Percentiles rank a stretch among this genome's conserved stretches.
Conservation (phyloP, 2,113 vertebrate genomes). For the Rhodinocichla rosea region DNA sequence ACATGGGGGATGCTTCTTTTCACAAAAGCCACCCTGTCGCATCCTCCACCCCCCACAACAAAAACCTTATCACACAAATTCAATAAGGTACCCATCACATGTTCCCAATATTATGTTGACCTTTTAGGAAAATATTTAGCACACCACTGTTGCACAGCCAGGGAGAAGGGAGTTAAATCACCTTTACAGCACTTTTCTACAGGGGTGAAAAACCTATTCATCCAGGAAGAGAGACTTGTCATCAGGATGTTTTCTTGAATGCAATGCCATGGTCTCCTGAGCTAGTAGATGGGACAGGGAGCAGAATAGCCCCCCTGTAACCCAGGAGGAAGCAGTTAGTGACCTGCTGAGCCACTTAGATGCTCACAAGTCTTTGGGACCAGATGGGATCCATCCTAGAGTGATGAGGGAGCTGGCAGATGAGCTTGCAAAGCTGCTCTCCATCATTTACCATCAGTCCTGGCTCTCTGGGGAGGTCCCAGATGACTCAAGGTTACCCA, state of each 20-base stretch:
- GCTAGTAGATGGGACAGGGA: not conserved
- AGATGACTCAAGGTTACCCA: not conserved
- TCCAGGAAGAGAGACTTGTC: not conserved
- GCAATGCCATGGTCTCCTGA: not conserved
- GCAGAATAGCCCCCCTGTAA: not conserved
- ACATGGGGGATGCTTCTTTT: not conserved
- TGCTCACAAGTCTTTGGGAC: not conserved
- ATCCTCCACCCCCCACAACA: not conserved
- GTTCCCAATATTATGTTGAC: not conserved
- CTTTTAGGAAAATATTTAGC: not conserved
- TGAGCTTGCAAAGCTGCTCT: not conserved
- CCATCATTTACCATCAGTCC: not conserved
- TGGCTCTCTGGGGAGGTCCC: not conserved
- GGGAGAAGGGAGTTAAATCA: not conserved
- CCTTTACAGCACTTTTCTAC: not conserved
- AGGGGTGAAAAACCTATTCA: not conserved
- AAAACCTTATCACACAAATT: not conserved
- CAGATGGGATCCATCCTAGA: not conserved
- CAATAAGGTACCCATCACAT: not conserved
- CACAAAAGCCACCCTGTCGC: not conserved
- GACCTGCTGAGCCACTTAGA: not conserved
- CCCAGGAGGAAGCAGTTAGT: not conserved
- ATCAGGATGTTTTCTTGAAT: not conserved
- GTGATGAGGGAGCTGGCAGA: not conserved
- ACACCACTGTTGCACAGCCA: not conserved